Base-by-base conservation (phyloP, 1,140 invertebrate genomes). In the Atopsyche davidsoni region DNA sequence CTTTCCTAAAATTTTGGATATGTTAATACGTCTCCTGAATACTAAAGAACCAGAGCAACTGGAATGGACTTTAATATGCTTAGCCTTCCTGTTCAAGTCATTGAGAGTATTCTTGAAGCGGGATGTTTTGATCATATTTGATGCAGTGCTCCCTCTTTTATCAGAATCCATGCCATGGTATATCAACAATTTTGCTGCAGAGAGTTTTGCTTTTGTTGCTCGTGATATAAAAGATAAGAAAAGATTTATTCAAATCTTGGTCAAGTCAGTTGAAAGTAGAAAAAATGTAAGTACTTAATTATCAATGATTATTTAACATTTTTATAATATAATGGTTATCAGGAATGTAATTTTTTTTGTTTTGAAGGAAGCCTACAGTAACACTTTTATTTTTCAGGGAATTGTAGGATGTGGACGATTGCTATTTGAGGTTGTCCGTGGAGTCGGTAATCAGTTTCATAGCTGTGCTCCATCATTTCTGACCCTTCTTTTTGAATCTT, bases 171-270 rank as follows among this genome's bases (percentile, higher is more conserved):
- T 80, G 55, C 87, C 86, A 44, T 75, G 79, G 42, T 91, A 93
- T 62, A 82, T 96, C n/a, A 84, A 85, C 55, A 85, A 85, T 64
- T 96, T 96, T 79, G 90, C 91, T n/a, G 87, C 89, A 1, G 90
- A 96, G 70, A 89, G 89, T 72, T 95, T 96, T 76, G 84, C 91
- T 10, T 95, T 92, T 75, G 82, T 96, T 1, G 86, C 90, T 4
- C 73, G 92, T 53, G 94, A 95, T 79, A 82, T 92, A 25, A 82
- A 78, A 58, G 85, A 94, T 57, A 87, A 85, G 58, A 75, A 82
- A 6, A 77, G 78, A 14, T 86, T 95, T 65, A 71, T 94, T 18
- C 68, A 77, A 38, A 72, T 86, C 17, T 66, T 94, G 4, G 69
- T 95, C 3, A 71, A 76, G 59, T 76, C 79, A 22, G 67, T 93